Base-by-base conservation (phyloP, 1,140 invertebrate genomes). In the Bombus pascuorum region DNA sequence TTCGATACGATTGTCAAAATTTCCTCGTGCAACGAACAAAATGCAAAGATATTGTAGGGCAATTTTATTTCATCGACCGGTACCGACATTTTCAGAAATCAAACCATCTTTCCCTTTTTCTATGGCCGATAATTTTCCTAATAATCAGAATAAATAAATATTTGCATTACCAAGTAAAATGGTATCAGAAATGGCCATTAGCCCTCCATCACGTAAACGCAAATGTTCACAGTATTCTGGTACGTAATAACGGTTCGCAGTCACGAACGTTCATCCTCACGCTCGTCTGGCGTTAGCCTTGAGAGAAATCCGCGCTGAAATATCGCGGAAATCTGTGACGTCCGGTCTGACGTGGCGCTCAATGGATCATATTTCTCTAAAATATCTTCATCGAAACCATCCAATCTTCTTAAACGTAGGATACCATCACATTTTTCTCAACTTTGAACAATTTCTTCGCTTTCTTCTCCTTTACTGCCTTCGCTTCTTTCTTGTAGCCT, bases 301-400 rank as follows among this genome's bases (percentile, higher is more conserved):
- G 75, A 77, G 75, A 77, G 57, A 77, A 62, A 77, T 62, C 34
- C 34, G 8, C 32, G 47, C 5, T 76, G 74, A 76, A 57, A 62
- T 77, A 62, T 77, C 9, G 8, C 47, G 59, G 53, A 77, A 77
- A 77, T 77, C 57, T 77, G 57, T 5, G 75, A 77, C 75, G 34
- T 39, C 15, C n/a, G 42, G 15, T n/a, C 75, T 28, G 34, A 77
- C 53, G 22, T 15, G 25, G 12, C 32, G 3, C 25, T 13, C 75
- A 10, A 62, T 62, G 25, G 37, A 77, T 42, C 57, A 65, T 59
- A 65, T 42, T 42, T 25, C 32, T 39, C 13, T 18, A n/a, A 62
- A 77, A 42, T 13, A 8, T 65, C 39, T 42, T 42, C 72, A 25
- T 74, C 72, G 42, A 74, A 42, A 10, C 42, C 15, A 6, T 62